phyloP scores from a whole-genome alignment of 1,140 invertebrate species.

The Leptoteleia sp. region DNA sequence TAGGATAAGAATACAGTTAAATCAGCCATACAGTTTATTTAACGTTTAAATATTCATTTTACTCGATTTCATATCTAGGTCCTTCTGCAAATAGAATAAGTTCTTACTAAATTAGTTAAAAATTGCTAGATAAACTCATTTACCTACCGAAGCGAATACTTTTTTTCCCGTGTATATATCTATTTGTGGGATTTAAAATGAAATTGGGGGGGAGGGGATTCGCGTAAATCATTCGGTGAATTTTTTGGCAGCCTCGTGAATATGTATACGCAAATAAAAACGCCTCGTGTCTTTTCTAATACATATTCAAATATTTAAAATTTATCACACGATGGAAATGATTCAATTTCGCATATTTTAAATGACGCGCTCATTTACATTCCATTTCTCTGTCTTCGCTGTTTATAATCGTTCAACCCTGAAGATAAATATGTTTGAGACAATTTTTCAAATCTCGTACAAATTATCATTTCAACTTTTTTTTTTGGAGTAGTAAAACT shows the following conservation, averaged over 20 bases:
- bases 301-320: slow-evolving; percentile 41
- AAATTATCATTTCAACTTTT: too few relatives aligned
- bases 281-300: slow-evolving; percentile 28
- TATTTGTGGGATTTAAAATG: slow-evolving; percentile 7
- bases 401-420: neutral
- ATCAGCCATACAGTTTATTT: too few relatives aligned
- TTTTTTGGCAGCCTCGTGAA: slow-evolving; percentile 35
- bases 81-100: too few relatives aligned
- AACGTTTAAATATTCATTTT: too few relatives aligned
- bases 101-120: too few relatives aligned
- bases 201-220: slow-evolving; percentile 20
- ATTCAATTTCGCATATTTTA: slow-evolving; percentile 40
- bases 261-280: slow-evolving; percentile 24
- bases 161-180: too few relatives aligned
- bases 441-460: too few relatives aligned
- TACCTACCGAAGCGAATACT: too few relatives aligned
- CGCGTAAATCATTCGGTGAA: slow-evolving; percentile 5
- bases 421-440: neutral
- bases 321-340: slow-evolving; percentile 17
- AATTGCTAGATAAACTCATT: too few relatives aligned
- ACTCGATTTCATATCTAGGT: too few relatives aligned
- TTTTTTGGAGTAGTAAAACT: neutral
- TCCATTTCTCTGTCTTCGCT: slow-evolving; percentile 5
- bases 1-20: too few relatives aligned
- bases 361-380: slow-evolving; percentile 11